Evolutionary conservation across 2,888 invertebrate species (phyloP).

Genomic region (Schizotus pectinicornis): DNA sequence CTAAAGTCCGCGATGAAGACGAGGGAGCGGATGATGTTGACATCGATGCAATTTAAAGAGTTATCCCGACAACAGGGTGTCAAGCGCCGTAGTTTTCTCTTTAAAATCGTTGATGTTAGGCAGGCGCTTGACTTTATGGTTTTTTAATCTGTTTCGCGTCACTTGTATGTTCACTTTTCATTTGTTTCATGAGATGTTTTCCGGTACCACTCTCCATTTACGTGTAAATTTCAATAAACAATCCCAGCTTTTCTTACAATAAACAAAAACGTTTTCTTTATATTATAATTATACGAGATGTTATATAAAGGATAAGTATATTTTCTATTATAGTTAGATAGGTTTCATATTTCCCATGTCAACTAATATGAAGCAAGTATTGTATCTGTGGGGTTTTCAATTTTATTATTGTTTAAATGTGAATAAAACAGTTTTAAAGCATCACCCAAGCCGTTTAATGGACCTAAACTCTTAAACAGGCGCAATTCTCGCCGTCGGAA

Average conservation of each 20-base stretch:
- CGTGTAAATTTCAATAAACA: slow-evolving; percentile 6
- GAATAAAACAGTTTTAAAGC: slow-evolving; percentile 41
- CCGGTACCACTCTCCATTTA: slow-evolving; percentile 18
- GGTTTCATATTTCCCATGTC: slow-evolving; percentile 41
- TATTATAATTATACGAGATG: slow-evolving; percentile 25
- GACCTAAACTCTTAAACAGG: background rate
- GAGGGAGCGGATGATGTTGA: slow-evolving; percentile 86
- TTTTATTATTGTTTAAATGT: slow-evolving; percentile 50
- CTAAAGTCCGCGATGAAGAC: slow-evolving; percentile 61
- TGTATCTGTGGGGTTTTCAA: slow-evolving; percentile 42
- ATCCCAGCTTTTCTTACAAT: slow-evolving; percentile 15
- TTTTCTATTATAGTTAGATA: slow-evolving; percentile 38
- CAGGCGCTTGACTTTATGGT: slow-evolving; percentile 10
- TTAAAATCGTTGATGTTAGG: slow-evolving; percentile 2
- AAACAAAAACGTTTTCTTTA: slow-evolving; percentile 14
- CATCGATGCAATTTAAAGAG: slow-evolving; percentile 86
- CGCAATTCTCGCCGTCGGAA: slow-evolving; percentile 24
- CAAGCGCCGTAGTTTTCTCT: slow-evolving; percentile 12
- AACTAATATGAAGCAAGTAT: slow-evolving; percentile 29
- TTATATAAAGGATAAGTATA: slow-evolving; percentile 40
- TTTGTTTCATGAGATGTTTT: slow-evolving; percentile 10
- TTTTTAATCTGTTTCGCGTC: slow-evolving; percentile 6
- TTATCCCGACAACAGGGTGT: slow-evolving; percentile 28
- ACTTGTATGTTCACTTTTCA: slow-evolving; percentile 11
- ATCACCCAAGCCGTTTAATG: background rate